Evolutionary conservation across 30 jellyfish, hydroid and myxozoan genomes (phyloP), one percentile per base, ranked within the genome.

Genomic region (Hydractinia symbiolongicarpus): DNA sequence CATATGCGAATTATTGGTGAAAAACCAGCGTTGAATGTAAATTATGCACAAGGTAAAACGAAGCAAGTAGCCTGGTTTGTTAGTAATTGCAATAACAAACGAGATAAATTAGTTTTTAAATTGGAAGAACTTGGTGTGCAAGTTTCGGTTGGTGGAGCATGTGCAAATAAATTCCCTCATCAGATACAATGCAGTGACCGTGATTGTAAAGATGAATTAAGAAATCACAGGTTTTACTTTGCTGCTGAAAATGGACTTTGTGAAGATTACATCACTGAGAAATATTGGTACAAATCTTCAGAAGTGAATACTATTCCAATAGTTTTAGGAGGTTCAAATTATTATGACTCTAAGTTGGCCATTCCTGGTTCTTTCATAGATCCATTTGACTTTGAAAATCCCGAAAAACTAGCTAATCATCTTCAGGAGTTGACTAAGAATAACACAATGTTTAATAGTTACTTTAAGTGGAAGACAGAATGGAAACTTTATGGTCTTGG

Each of bases 241-340:
- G 95, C 98, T 11, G 84, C 85, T 72, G 98, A 93, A 53, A 93
- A 87, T 76, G 58, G 70, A 9, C 81, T 82, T 57, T 93, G 98
- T 78, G 86, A 84, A 52, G 95, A 87, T 19, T 93, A 93, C 80
- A 88, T 93, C 16, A 93, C 98, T n/a, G 98, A 93, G 55, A 93
- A 93, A 64, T 88, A 86, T 78, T 93, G 96, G 95, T 64, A 75
- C 54, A 81, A 78, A 50, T 88, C 88, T 13, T 75, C 80, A 21
- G 53, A 73, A 58, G 70, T 51, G 50, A 54, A 79, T 49, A 89
- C 86, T 53, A 88, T 93, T 9, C 98, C 98, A 21, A 84, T 93
- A 80, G 96, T 93, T 8, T 73, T 93, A 53, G 98, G 98, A 7
- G 98, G 94, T 8, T 93, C 94, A 50, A 84, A 86, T 7, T 93